Conservation (phyloP, 2,888 invertebrate genomes). For the Chloromyia formosa region DNA sequence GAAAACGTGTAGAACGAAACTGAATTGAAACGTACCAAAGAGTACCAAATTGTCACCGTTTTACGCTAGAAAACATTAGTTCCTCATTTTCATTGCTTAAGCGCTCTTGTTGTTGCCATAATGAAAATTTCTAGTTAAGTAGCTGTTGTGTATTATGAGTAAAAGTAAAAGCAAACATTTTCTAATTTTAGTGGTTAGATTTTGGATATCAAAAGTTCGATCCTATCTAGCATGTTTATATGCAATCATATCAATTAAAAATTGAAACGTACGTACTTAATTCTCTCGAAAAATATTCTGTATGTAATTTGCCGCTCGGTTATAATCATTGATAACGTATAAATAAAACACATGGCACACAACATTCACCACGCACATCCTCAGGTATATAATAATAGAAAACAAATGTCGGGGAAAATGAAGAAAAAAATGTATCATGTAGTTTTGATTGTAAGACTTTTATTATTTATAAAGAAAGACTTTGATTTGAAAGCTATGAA, state of each 20-base stretch:
- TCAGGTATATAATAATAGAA: no score
- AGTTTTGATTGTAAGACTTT: no score
- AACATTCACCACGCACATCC: not conserved
- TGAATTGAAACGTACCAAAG: not conserved
- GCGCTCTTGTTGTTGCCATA: constrained; percentile 30
- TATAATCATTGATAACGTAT: not conserved
- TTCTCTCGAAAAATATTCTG: no score
- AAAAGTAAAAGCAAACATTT: no score
- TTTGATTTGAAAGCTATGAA: no score
- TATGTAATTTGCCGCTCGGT: not conserved
- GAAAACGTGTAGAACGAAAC: not conserved
- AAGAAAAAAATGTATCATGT: no score
- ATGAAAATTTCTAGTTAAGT: not conserved
- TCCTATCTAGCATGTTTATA: not conserved
- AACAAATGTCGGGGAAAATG: no score
- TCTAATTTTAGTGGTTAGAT: no score
- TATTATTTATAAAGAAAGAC: no score
- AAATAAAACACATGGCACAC: constrained; percentile 7
- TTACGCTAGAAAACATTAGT: constrained; percentile 4
- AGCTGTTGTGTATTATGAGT: not conserved
- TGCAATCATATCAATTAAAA: not conserved
- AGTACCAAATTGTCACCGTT: not conserved
- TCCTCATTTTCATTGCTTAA: constrained; percentile 14
- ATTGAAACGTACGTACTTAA: not conserved
- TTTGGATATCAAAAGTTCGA: no score